phyloP scores from a whole-genome alignment of 2,113 vertebrate species.

The Sula dactylatra region DNA sequence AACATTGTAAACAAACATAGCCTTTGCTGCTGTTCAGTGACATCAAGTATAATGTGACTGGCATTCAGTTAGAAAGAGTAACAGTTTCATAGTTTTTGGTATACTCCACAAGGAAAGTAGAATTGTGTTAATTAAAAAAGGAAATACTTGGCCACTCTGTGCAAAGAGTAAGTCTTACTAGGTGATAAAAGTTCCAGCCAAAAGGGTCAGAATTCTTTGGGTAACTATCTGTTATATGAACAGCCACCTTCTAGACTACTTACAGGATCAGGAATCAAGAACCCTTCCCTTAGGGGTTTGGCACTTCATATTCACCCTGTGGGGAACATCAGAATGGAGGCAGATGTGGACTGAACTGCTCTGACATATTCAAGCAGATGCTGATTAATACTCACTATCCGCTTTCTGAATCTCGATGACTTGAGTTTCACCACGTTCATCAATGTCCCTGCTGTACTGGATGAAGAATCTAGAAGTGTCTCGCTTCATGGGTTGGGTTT shows the following conservation, averaged over 20 bases:
- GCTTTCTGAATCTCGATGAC: background rate
- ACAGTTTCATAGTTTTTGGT: background rate
- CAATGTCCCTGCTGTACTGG: background rate
- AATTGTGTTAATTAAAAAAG: background rate
- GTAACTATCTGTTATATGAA: background rate
- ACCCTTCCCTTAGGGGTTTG: background rate
- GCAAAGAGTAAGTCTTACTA: background rate
- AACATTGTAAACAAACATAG: background rate
- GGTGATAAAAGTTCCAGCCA: background rate
- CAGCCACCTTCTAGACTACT: background rate
- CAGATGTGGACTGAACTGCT: background rate
- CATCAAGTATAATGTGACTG: background rate
- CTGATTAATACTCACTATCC: background rate
- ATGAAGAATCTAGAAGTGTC: background rate
- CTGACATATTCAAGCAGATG: background rate
- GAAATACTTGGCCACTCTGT: background rate
- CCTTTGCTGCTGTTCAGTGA: background rate
- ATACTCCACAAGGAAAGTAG: background rate
- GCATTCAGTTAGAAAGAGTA: background rate
- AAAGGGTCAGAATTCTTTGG: background rate
- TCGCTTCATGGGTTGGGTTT: rapidly evolving
- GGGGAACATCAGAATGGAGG: background rate
- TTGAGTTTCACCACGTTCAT: background rate
- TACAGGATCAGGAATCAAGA: background rate
- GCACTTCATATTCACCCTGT: background rate